phyloP scores from a whole-genome alignment of 2,797 vertebrate genomes.

The Siniperca undulata region DNA sequence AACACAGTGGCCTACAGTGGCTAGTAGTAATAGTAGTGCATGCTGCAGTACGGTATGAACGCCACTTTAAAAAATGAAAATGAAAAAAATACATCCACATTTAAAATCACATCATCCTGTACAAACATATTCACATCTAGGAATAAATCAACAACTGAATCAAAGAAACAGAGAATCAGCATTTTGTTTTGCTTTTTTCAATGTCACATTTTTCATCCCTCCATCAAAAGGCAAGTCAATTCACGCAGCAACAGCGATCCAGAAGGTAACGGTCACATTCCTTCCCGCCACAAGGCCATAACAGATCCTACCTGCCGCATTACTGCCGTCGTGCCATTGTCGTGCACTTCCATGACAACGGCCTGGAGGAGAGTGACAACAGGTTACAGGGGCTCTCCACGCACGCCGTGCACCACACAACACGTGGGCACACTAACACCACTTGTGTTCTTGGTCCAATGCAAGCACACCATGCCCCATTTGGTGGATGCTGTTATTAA shows the following conservation, averaged over 20 bases:
- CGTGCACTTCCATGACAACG: slow-evolving; percentile 25
- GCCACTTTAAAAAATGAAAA: slow-evolving; percentile 35
- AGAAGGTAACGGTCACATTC: no score
- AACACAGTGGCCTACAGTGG: slow-evolving; percentile 72
- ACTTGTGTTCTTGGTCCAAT: not conserved
- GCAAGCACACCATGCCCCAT: not conserved
- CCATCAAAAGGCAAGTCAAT: slow-evolving; percentile 47
- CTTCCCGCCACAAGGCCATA: not conserved
- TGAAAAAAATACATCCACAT: slow-evolving; percentile 66
- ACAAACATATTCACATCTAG: slow-evolving; percentile 83
- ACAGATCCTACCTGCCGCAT: not conserved
- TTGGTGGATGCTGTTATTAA: not conserved
- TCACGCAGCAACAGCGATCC: slow-evolving; percentile 25
- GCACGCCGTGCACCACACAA: not conserved
- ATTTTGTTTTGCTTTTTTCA: slow-evolving; percentile 11
- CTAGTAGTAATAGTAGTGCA: slow-evolving; percentile 61
- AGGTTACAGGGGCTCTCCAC: not conserved
- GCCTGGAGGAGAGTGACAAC: not conserved
- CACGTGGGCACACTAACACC: not conserved
- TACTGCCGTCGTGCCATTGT: not conserved
- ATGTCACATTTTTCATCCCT: slow-evolving; percentile 19
- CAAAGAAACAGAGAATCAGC: slow-evolving; percentile 28
- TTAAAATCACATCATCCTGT: slow-evolving; percentile 77
- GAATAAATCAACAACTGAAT: slow-evolving; percentile 55
- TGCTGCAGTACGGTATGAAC: slow-evolving; percentile 71